Evolutionary conservation across 2,888 invertebrate species (phyloP).

Genomic region (Temnothorax rugatulus): DNA sequence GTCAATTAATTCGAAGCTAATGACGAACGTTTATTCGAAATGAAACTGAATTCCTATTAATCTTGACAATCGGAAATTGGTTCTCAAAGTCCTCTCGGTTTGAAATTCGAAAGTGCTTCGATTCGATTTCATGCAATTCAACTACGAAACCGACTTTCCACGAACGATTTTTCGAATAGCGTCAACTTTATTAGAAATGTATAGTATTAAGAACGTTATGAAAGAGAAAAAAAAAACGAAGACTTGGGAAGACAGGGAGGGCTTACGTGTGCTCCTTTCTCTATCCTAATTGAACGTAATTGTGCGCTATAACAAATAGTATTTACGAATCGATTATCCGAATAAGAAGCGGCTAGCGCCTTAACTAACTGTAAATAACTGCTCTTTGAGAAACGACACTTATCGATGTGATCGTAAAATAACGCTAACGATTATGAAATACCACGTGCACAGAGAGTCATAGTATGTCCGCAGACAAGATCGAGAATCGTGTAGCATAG

Average conservation of each 20-base stretch:
- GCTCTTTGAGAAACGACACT: constrained; percentile 35
- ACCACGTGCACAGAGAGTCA: constrained; percentile 19
- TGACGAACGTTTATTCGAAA: background rate
- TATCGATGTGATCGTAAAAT: constrained; percentile 48
- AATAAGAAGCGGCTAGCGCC: constrained; percentile 50
- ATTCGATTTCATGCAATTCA: background rate
- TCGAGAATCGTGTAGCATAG: constrained; percentile 28
- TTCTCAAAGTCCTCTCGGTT: background rate
- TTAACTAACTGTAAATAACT: constrained; percentile 49
- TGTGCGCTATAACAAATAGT: constrained; percentile 38
- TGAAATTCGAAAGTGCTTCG: background rate
- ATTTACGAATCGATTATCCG: constrained; percentile 30
- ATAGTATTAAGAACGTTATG: constrained; percentile 28
- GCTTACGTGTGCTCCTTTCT: background rate
- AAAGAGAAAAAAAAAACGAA: constrained; percentile 15
- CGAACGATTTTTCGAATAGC: constrained; percentile 31
- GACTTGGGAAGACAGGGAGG: background rate
- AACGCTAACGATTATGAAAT: constrained; percentile 40
- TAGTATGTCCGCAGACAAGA: constrained; percentile 1
- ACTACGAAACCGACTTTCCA: background rate
- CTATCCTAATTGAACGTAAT: constrained; percentile 19
- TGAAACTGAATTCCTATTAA: background rate
- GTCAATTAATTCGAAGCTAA: constrained; percentile 38
- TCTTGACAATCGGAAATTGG: background rate
- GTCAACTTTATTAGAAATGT: constrained; percentile 39